Base-by-base conservation (phyloP, 2,797 vertebrate genomes). In the Scarus forsteni region DNA sequence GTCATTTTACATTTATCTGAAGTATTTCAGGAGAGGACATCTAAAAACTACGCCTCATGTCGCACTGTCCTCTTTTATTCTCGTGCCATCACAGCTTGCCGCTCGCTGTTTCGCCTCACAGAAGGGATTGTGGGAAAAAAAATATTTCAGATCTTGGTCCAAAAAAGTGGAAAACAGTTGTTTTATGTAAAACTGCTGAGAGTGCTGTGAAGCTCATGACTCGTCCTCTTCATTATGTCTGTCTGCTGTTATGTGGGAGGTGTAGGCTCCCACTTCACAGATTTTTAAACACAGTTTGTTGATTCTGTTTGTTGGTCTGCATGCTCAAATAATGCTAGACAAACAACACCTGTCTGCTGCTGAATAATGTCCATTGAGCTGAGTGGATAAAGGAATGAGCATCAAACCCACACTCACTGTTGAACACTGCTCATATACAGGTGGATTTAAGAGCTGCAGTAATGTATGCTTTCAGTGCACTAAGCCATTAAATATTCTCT, bases 11-110 rank as follows among this genome's bases (percentile, higher is more conserved):
- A 60, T 71, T 64, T 77, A 69, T 50, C 45, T 44, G 34, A 73
- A 65, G 56, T 77, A 73, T 88, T 88, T 80, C 65, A 63, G 79
- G 67, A 75, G 68, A 73, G 48, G 46, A 63, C 8, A 35, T 72
- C 70, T 56, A 52, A 81, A 70, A 27, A 67, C 19, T 2, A 10
- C 0, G 27, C 43, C 35, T 50, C 71, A 75, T 79, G 67, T 67
- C 8, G 8, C 57, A 74, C 38, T 53, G 18, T 60, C 27, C 8
- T 55, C 38, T 66, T 86, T 79, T 64, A 61, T 67, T 75, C 58
- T 46, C 10, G n/a, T 10, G 6, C 43, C 55, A 75, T 77, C 55
- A 14, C 76, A 60, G 46, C 46, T 54, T 8, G 15, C 57, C 60
- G 52, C 59, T 77, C 42, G 9, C 44, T 71, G 61, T 34, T 75